Percentiles rank a stretch among this genome's conserved stretches.
Evolutionary conservation across 2,888 invertebrate species (phyloP).

Genomic region (Osmoderma eremita): DNA sequence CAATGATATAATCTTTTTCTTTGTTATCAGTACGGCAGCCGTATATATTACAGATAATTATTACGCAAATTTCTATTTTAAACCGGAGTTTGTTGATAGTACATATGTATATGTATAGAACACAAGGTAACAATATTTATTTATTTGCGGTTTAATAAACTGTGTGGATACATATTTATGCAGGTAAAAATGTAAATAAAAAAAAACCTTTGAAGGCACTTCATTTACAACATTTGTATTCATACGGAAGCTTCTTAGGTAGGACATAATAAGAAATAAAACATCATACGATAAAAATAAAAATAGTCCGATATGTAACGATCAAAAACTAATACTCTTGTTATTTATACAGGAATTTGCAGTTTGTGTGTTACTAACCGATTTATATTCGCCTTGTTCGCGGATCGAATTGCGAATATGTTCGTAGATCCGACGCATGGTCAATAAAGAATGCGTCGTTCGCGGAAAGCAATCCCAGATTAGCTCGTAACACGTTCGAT

Average conservation of each 20-base stretch:
- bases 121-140: not conserved
- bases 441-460: no score
- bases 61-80: constrained; percentile 1
- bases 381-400: no score
- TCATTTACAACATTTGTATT: not conserved
- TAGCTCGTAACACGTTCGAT: no score
- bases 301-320: no score
- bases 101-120: not conserved
- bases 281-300: no score
- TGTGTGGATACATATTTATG: not conserved
- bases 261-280: no score
- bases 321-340: no score
- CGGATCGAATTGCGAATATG: no score
- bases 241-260: not conserved
- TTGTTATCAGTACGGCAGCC: constrained; percentile 1
- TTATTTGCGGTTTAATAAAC: not conserved
- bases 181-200: not conserved
- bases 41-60: constrained; percentile 1
- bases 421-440: no score
- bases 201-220: not conserved
- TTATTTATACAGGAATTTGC: no score
- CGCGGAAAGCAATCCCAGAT: no score
- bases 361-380: no score
- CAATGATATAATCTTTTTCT: not conserved
- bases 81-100: not conserved